A percentile compares a stretch with the other conserved stretches of the same genome.
These are phyloP conservation scores for Aegithalos caudatus DNA, from an alignment of 2,113 vertebrate genomes.

Conservation along the genomic window DNA sequence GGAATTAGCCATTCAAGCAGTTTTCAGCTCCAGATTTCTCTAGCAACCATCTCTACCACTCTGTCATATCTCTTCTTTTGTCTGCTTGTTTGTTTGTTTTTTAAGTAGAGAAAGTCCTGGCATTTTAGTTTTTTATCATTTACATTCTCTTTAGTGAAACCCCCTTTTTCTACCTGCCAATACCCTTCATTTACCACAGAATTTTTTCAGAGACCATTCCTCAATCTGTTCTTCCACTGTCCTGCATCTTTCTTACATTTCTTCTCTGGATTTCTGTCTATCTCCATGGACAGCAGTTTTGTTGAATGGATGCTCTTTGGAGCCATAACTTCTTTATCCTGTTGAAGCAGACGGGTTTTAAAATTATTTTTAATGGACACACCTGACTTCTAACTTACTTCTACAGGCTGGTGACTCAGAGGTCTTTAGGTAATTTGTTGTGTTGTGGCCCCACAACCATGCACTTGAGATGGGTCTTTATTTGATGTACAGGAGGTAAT, in stretches of 20 bases:
- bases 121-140: not conserved
- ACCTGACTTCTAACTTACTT: not conserved
- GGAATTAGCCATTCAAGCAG: not conserved
- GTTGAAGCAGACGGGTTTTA: not conserved
- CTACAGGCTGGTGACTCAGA: not conserved
- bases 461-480: not conserved
- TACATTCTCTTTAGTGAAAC: not conserved
- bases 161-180: not conserved
- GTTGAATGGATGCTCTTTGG: not conserved
- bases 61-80: not conserved
- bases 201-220: not conserved
- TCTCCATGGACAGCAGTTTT: not conserved
- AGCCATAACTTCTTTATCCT: not conserved
- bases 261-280: not conserved
- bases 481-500: not conserved
- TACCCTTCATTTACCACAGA: not conserved
- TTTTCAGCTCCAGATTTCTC: not conserved
- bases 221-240: not conserved
- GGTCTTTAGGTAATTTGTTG: not conserved
- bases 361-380: not conserved
- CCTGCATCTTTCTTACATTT: not conserved
- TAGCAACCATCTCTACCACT: not conserved
- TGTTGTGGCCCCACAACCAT: not conserved
- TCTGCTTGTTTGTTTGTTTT: not conserved
- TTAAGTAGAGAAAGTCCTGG: not conserved